Evolutionary conservation across 2,888 invertebrate species (phyloP).

Genomic region (Drosophila sordidula): DNA sequence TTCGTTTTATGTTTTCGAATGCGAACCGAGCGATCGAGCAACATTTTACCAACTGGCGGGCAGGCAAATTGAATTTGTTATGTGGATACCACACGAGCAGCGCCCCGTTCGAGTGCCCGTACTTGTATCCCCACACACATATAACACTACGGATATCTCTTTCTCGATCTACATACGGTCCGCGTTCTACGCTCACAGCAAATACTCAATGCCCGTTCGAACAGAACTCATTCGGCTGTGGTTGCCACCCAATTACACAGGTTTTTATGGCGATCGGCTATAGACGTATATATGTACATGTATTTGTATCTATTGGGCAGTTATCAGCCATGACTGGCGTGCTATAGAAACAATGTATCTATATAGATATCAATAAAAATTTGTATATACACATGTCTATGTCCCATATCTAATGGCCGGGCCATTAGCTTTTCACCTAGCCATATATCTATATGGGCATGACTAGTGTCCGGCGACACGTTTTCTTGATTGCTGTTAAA

Average conservation of each 20-base stretch:
- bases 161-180: conserved; percentile 20
- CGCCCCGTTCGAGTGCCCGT: conserved; percentile 11
- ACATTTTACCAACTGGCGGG: conserved; percentile 71
- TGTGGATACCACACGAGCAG: conserved; percentile 21
- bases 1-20: conserved; percentile 24
- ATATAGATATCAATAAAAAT: neutral
- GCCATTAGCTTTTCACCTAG: conserved; percentile 25
- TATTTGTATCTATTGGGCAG: conserved; percentile 9
- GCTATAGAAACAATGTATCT: neutral
- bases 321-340: conserved; percentile 29
- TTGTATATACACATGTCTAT: neutral
- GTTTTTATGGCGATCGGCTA: conserved; percentile 33
- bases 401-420: neutral
- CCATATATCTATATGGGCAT: conserved; percentile 13
- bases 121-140: conserved; percentile 17
- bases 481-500: conserved; percentile 22
- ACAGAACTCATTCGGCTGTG: conserved; percentile 29
- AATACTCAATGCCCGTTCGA: conserved; percentile 11
- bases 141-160: conserved; percentile 31
- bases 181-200: conserved; percentile 12
- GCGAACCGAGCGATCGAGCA: conserved; percentile 72
- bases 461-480: conserved; percentile 16
- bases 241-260: conserved; percentile 52
- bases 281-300: conserved; percentile 2
- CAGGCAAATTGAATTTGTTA: conserved; percentile 38